Conservation (phyloP, 2,113 vertebrate species). For the Crotophaga sulcirostris region DNA sequence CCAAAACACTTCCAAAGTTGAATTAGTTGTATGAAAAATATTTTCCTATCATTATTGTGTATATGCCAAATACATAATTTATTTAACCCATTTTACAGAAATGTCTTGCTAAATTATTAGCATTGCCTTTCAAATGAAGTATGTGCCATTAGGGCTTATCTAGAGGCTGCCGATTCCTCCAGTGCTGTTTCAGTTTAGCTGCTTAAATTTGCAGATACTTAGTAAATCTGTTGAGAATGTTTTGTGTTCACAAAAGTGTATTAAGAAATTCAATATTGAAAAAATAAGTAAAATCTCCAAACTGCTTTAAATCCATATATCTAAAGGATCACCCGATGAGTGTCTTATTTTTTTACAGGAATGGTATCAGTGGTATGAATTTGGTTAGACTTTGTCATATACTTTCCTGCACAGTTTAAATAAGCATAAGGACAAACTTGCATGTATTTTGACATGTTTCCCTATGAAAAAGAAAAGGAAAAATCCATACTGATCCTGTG, state of each 20-base stretch:
- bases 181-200: neutral
- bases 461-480: neutral
- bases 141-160: neutral
- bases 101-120: neutral
- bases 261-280: neutral
- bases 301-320: neutral
- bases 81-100: constrained; percentile 4
- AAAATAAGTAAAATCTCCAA: neutral
- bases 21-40: constrained; percentile 5
- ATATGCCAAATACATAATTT: neutral
- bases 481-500: neutral
- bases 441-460: neutral
- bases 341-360: neutral
- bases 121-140: neutral
- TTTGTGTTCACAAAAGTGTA: neutral
- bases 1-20: neutral
- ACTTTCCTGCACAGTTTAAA: neutral
- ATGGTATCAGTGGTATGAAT: neutral
- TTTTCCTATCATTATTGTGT: neutral
- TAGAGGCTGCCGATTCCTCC: neutral
- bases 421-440: neutral
- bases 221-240: neutral
- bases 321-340: neutral
- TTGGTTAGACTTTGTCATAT: neutral
- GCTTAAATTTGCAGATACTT: neutral